Evolutionary conservation across 2,888 invertebrate species (phyloP).

Genomic region (Drosophila fungiperda): DNA sequence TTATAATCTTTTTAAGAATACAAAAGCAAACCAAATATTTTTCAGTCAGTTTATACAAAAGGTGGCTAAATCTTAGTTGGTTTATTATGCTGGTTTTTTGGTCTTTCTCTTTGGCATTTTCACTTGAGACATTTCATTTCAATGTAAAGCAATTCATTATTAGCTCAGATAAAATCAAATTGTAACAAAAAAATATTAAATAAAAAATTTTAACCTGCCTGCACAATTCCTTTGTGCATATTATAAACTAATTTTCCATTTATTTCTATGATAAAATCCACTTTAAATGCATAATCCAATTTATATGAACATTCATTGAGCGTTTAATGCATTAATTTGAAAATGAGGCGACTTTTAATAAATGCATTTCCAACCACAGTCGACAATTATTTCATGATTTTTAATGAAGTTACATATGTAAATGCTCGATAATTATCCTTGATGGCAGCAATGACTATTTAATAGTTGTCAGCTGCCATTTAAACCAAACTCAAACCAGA

Average conservation of each 20-base stretch:
- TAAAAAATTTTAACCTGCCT: neutral
- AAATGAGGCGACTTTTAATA: conserved; percentile 26
- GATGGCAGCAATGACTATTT: conserved; percentile 48
- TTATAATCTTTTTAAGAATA: conserved; percentile 24
- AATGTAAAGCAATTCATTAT: neutral
- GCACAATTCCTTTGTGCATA: neutral
- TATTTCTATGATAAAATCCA: neutral
- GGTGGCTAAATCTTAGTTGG: neutral
- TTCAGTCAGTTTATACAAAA: neutral
- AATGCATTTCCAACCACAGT: conserved; percentile 13
- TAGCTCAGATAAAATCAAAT: neutral
- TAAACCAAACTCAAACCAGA: conserved; percentile 11
- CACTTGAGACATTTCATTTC: neutral
- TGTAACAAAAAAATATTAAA: neutral
- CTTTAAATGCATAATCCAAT: conserved; percentile 24
- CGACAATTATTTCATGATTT: conserved; percentile 39
- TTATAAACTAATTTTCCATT: neutral
- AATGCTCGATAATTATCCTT: conserved; percentile 47
- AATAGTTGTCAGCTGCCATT: conserved; percentile 40
- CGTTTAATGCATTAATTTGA: conserved; percentile 40
- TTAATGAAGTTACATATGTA: conserved; percentile 27
- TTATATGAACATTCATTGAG: conserved; percentile 8
- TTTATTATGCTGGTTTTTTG: conserved; percentile 5
- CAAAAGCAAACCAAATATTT: conserved; percentile 10
- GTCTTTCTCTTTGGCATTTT: neutral